Evolutionary conservation across 2,113 vertebrate species (phyloP).

Genomic region (Passer domesticus): DNA sequence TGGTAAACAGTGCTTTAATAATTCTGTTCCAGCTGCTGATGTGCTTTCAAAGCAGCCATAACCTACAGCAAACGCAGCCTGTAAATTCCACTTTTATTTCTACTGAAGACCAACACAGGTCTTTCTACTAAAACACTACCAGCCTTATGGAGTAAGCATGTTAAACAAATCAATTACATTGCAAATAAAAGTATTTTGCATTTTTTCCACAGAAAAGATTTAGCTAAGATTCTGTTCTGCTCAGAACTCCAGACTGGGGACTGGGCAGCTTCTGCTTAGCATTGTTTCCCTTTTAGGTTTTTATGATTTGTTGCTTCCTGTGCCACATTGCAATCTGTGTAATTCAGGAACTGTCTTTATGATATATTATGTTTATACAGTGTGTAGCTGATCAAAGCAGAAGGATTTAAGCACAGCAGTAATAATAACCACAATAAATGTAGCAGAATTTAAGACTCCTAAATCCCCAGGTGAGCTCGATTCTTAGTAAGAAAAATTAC

Average conservation of each 20-base stretch:
- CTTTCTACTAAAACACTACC: neutral
- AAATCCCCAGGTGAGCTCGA: neutral
- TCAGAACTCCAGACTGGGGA: neutral
- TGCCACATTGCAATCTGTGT: neutral
- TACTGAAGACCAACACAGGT: neutral
- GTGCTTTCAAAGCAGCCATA: neutral
- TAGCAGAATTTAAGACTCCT: neutral
- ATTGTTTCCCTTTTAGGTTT: neutral
- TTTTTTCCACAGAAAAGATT: neutral
- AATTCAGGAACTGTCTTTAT: neutral
- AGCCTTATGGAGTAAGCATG: neutral
- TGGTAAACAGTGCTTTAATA: neutral
- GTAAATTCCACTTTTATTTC: neutral
- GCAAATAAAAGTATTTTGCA: neutral
- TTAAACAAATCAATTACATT: slow-evolving; percentile 1
- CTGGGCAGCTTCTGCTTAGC: neutral
- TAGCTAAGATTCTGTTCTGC: neutral
- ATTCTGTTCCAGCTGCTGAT: neutral
- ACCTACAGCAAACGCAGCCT: neutral
- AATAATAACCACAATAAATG: neutral
- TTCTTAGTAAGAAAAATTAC: neutral
- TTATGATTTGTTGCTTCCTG: neutral
- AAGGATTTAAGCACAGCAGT: slow-evolving; percentile 13
- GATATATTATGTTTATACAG: neutral
- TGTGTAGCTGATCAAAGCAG: slow-evolving; percentile 20